These are phyloP conservation scores for Dendrolimus pini DNA, from an alignment of 2,888 invertebrate species.

Conservation along the genomic window DNA sequence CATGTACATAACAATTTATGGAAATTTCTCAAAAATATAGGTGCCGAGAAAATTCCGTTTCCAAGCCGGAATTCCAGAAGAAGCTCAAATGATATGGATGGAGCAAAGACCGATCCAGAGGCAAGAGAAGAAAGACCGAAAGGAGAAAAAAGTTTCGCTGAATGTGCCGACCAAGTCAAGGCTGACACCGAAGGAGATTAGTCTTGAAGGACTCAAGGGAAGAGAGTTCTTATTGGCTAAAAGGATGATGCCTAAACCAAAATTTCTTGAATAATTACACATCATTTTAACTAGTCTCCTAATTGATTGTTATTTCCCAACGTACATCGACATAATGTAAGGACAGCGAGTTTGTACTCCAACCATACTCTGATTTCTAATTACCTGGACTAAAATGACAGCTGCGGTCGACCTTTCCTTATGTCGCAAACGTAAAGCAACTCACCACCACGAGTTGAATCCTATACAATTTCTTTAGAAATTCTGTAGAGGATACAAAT, in stretches of 20 bases:
- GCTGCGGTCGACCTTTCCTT: no score
- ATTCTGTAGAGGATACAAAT: no score
- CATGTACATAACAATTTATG: no score
- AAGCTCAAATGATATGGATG: conserved; percentile 49
- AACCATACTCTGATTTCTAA: no score
- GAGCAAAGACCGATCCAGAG: conserved; percentile 18
- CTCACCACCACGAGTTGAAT: no score
- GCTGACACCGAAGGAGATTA: conserved; percentile 28
- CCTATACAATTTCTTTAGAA: no score
- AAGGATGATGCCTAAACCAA: conserved; percentile 36
- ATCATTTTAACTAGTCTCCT: background rate
- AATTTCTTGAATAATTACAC: conserved; percentile 30
- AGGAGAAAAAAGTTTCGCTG: conserved; percentile 12
- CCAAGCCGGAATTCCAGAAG: conserved; percentile 24
- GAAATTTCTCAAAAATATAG: conserved; percentile 17
- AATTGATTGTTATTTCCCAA: no score
- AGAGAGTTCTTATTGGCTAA: conserved; percentile 39
- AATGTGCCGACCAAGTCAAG: conserved; percentile 15
- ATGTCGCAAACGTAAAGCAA: no score
- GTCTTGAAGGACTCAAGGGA: conserved; percentile 29
- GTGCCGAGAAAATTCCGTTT: conserved; percentile 40
- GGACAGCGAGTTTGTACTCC: no score
- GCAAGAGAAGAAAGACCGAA: background rate
- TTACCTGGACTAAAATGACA: no score
- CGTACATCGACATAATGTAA: no score